Conservation (phyloP, 2,113 vertebrate genomes). For the Pygoscelis antarcticus region DNA sequence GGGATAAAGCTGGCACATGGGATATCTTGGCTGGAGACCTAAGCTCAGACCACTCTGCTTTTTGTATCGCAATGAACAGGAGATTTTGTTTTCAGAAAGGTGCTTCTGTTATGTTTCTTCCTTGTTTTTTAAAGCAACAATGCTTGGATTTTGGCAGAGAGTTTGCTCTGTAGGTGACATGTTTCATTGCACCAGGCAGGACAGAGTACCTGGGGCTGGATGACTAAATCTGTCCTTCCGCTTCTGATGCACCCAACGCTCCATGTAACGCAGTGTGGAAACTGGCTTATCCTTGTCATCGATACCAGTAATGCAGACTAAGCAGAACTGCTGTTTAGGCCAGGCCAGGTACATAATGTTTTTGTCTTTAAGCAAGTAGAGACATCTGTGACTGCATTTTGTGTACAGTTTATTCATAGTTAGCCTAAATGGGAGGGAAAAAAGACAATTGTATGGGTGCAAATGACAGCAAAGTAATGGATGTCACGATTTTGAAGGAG, state of each 20-base stretch:
- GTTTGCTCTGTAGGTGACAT: not conserved
- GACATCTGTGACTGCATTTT: not conserved
- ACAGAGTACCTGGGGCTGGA: not conserved
- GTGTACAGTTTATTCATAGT: not conserved
- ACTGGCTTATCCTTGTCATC: not conserved
- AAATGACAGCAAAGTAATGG: not conserved
- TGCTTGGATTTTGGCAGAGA: not conserved
- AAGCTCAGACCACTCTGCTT: not conserved
- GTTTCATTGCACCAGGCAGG: not conserved
- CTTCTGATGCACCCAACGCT: not conserved
- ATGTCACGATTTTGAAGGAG: not conserved
- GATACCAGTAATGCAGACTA: not conserved
- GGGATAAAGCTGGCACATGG: accelerated
- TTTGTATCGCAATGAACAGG: accelerated
- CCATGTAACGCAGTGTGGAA: accelerated
- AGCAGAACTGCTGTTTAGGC: not conserved
- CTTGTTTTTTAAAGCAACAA: not conserved
- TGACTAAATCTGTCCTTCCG: not conserved
- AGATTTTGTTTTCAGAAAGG: not conserved
- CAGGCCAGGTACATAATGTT: not conserved
- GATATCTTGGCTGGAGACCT: not conserved
- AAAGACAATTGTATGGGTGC: accelerated
- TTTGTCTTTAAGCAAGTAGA: not conserved
- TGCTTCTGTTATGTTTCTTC: not conserved
- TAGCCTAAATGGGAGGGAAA: not conserved